Conservation (phyloP, 2,113 vertebrate species). For the Sapayoa aenigma region DNA sequence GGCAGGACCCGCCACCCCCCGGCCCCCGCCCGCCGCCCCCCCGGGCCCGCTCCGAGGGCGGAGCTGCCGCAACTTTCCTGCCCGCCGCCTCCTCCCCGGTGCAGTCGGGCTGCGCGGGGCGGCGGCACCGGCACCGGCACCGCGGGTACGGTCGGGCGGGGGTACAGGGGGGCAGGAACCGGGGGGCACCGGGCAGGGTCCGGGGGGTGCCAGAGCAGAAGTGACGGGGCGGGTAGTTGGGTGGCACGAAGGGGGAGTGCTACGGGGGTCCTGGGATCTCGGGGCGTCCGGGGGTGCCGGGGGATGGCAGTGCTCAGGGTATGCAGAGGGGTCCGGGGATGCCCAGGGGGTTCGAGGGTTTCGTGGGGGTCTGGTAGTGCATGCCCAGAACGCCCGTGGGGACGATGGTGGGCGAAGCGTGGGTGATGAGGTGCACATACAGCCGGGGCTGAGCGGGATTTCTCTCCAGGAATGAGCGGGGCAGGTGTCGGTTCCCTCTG, state of each 20-base stretch:
- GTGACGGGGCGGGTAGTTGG: not conserved
- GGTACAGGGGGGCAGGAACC: too few relatives aligned
- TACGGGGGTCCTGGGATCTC: too few relatives aligned
- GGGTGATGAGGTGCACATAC: accelerated
- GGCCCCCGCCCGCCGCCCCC: not conserved
- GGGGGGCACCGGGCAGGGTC: too few relatives aligned
- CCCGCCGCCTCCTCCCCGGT: too few relatives aligned
- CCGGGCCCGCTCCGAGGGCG: too few relatives aligned
- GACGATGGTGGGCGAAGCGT: not conserved
- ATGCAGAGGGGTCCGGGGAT: not conserved
- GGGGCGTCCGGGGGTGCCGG: not conserved
- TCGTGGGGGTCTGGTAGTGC: not conserved
- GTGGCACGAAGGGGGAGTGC: not conserved
- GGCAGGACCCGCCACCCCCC: not conserved
- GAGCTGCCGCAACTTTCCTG: too few relatives aligned
- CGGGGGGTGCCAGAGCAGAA: too few relatives aligned
- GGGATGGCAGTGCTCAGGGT: not conserved
- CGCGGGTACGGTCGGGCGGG: too few relatives aligned
- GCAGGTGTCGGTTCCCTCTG: not conserved
- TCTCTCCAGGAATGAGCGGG: not conserved
- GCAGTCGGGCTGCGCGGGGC: too few relatives aligned
- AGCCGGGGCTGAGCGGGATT: not conserved
- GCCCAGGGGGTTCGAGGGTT: too few relatives aligned
- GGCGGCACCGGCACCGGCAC: too few relatives aligned
- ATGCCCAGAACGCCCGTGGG: not conserved